Conservation (phyloP, 2,888 invertebrate genomes). For the Emmelina monodactyla region DNA sequence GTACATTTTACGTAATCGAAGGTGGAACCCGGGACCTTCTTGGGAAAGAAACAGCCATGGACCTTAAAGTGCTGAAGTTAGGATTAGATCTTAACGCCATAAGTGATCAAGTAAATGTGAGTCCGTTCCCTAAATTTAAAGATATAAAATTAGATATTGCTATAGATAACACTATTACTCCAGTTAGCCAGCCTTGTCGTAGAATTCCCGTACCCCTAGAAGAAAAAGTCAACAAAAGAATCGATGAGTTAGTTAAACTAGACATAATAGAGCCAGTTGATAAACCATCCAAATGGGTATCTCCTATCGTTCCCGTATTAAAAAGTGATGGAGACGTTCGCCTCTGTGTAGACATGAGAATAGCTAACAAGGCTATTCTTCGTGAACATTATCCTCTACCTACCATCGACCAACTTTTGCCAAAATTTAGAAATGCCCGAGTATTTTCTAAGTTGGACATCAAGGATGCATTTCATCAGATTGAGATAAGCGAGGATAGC, state of each 20-base stretch:
- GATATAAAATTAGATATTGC: slow-evolving; percentile 15
- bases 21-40: slow-evolving; percentile 11
- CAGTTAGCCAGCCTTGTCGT: slow-evolving; percentile 13
- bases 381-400: background rate
- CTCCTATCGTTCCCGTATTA: background rate
- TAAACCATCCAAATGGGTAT: background rate
- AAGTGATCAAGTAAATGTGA: background rate
- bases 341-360: background rate
- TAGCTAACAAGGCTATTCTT: background rate
- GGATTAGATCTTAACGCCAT: slow-evolving; percentile 9
- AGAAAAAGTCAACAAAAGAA: background rate
- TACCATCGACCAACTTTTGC: background rate
- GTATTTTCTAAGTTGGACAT: background rate
- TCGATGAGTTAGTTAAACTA: background rate
- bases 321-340: background rate
- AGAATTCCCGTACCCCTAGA: slow-evolving; percentile 8
- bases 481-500: background rate
- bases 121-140: slow-evolving; percentile 6
- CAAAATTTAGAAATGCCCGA: background rate
- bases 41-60: slow-evolving; percentile 12
- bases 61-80: slow-evolving; percentile 11
- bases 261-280: background rate
- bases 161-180: slow-evolving; percentile 12
- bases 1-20: slow-evolving; percentile 15
- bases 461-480: background rate